Conservation (phyloP, 1,140 invertebrate genomes). For the Camponotus floridanus region DNA sequence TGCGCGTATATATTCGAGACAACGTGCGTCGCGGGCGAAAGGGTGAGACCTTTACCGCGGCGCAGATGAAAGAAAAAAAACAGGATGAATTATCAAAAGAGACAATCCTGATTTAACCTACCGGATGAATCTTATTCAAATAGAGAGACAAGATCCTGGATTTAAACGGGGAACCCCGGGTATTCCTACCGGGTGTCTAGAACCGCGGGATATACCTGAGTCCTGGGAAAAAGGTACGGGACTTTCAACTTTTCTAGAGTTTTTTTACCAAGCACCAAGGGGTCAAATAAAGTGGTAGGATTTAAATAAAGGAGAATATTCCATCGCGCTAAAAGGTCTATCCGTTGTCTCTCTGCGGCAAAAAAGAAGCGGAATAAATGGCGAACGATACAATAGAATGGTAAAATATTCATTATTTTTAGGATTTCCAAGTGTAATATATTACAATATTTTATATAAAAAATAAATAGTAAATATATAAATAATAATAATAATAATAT, state of each 20-base stretch:
- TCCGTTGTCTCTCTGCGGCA: conserved; percentile 30
- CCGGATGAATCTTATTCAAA: conserved; percentile 85
- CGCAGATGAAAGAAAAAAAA: conserved; percentile 83
- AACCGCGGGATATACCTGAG: conserved; percentile 75
- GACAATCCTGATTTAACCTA: no score
- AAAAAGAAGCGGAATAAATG: conserved; percentile 10
- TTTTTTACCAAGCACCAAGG: conserved; percentile 61
- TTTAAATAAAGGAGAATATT: conserved; percentile 56
- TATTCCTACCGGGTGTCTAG: conserved; percentile 56
- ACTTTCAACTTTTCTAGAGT: conserved; percentile 69
- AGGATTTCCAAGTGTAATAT: not conserved
- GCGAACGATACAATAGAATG: not conserved
- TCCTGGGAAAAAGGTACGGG: conserved; percentile 81
- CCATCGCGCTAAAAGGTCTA: conserved; percentile 31
- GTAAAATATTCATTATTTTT: not conserved
- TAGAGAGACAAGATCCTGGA: conserved; percentile 83
- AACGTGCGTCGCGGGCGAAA: conserved; percentile 56
- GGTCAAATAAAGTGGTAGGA: conserved; percentile 59
- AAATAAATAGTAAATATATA: not conserved
- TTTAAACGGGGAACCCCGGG: conserved; percentile 75
- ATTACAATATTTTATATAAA: not conserved
- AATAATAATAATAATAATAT: not conserved
- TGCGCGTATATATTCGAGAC: conserved; percentile 54
- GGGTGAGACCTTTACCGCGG: conserved; percentile 57
- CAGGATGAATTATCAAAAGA: conserved; percentile 84